phyloP scores from a whole-genome alignment of 64 coral and sea anemone genomes.

The Montipora efflorescens region DNA sequence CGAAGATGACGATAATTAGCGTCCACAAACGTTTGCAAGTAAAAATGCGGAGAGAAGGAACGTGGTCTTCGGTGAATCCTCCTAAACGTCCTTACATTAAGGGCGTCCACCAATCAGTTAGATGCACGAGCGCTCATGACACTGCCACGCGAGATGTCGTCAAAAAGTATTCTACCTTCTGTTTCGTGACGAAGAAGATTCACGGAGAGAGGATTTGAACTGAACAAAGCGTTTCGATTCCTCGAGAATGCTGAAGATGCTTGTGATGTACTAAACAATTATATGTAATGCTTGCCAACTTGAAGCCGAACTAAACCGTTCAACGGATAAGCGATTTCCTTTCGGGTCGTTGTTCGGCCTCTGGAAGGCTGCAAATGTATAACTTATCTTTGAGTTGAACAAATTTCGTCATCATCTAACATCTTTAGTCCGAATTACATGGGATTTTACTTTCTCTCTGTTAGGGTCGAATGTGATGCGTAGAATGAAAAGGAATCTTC shows the following conservation, averaged over 20 bases:
- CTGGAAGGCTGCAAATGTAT: too few species aligned
- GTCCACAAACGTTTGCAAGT: neutral
- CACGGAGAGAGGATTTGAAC: neutral
- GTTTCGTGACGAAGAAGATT: neutral
- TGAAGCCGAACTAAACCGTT: neutral
- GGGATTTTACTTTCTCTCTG: too few species aligned
- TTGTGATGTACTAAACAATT: neutral
- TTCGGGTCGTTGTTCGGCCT: too few species aligned
- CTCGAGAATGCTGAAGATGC: neutral
- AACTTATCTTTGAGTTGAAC: too few species aligned
- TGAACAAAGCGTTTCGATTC: neutral
- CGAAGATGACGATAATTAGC: neutral
- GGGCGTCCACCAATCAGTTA: neutral
- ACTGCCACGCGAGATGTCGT: neutral
- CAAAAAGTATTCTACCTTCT: neutral
- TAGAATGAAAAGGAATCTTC: too few species aligned
- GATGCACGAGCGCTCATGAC: neutral
- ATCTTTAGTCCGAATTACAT: too few species aligned
- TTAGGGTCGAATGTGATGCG: too few species aligned
- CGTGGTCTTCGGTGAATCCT: constrained; percentile 7
- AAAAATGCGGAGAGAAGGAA: neutral
- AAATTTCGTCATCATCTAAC: too few species aligned
- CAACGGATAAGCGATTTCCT: too few species aligned
- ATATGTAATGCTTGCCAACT: neutral
- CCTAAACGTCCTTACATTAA: neutral